These are phyloP conservation scores for Tenthredo livida DNA, from an alignment of 2,888 invertebrate species.

Conservation along the genomic window DNA sequence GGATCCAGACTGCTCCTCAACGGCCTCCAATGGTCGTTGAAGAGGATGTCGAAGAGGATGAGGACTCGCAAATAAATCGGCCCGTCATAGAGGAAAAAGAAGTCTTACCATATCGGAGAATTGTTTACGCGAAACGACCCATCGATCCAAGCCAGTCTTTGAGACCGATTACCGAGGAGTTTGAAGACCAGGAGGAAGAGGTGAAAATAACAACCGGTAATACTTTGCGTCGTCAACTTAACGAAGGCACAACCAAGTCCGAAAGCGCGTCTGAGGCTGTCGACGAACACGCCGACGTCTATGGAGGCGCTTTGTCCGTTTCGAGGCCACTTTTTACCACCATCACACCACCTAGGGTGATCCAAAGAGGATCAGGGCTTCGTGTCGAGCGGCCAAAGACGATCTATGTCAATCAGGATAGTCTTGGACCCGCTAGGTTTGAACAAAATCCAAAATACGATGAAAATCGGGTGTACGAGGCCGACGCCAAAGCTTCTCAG, in stretches of 20 bases:
- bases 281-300: slow-evolving; percentile 85
- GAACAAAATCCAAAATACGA: slow-evolving; percentile 66
- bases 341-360: slow-evolving; percentile 80
- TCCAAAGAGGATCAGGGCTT: slow-evolving; percentile 73
- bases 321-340: slow-evolving; percentile 85
- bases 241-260: slow-evolving; percentile 79
- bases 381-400: slow-evolving; percentile 69
- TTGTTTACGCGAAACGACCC: slow-evolving; percentile 72
- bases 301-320: slow-evolving; percentile 84
- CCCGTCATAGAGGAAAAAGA: slow-evolving; percentile 69
- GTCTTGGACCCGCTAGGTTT: slow-evolving; percentile 70
- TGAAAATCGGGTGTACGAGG: slow-evolving; percentile 65
- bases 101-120: slow-evolving; percentile 64
- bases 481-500: slow-evolving; percentile 65
- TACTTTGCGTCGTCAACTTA: slow-evolving; percentile 82
- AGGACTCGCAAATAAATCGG: slow-evolving; percentile 73
- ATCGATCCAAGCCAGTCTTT: slow-evolving; percentile 73
- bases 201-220: slow-evolving; percentile 79
- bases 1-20: slow-evolving; percentile 72
- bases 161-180: slow-evolving; percentile 75
- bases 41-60: slow-evolving; percentile 60
- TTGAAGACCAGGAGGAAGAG: slow-evolving; percentile 77
- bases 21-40: slow-evolving; percentile 68
- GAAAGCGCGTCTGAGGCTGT: slow-evolving; percentile 79
- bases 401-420: slow-evolving; percentile 67